Conservation (phyloP, 2,888 invertebrate genomes). For the Plemyria rubiginata region DNA sequence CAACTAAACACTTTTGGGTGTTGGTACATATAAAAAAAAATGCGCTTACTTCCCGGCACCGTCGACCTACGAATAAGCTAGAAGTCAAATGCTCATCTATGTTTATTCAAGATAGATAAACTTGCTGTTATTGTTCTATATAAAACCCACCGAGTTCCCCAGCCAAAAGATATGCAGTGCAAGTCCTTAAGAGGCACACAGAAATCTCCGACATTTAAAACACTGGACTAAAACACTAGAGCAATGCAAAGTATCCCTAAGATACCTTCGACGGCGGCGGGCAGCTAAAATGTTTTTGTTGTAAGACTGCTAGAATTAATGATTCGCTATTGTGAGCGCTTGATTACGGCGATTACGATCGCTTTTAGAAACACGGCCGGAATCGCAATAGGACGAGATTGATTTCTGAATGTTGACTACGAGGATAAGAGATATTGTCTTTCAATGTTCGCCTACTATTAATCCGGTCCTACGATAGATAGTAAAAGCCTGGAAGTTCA, state of each 20-base stretch:
- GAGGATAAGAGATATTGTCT: neutral
- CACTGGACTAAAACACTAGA: constrained; percentile 14
- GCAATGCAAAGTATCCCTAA: constrained; percentile 8
- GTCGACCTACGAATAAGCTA: too few relatives aligned
- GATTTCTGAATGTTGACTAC: constrained; percentile 20
- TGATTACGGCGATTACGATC: constrained; percentile 51
- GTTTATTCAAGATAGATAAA: too few relatives aligned
- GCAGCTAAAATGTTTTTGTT: constrained; percentile 65
- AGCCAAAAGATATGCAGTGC: too few relatives aligned
- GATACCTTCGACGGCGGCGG: constrained; percentile 35
- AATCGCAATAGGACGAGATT: constrained; percentile 30
- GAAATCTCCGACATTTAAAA: neutral
- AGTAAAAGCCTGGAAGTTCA: too few relatives aligned
- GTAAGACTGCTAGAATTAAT: constrained; percentile 55
- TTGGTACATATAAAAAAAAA: too few relatives aligned
- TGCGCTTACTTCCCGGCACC: too few relatives aligned
- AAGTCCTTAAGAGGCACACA: neutral
- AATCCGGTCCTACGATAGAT: neutral
- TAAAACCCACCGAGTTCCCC: too few relatives aligned
- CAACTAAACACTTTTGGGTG: too few relatives aligned
- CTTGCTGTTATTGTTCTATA: too few relatives aligned
- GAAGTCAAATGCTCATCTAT: too few relatives aligned
- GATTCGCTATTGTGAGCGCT: constrained; percentile 48
- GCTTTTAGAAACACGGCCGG: constrained; percentile 36
- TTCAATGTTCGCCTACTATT: neutral